Evolutionary conservation across 2,797 vertebrate genomes (phyloP).

Genomic region (Fratercula arctica): DNA sequence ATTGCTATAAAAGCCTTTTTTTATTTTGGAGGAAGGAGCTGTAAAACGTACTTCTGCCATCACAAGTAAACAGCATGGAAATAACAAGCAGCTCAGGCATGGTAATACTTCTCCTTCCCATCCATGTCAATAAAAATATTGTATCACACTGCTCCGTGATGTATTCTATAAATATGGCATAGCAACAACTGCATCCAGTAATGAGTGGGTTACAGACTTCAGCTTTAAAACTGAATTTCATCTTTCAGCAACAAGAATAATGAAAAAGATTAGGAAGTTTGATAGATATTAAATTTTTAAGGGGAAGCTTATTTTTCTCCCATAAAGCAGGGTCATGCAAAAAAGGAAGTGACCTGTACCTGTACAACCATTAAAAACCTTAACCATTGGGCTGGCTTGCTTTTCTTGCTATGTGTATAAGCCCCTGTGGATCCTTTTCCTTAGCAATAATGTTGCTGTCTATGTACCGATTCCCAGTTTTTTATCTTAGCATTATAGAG

Average conservation of each 20-base stretch:
- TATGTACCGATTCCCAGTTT: not conserved
- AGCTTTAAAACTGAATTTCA: constrained; percentile 4
- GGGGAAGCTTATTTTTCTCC: not conserved
- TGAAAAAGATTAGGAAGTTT: not conserved
- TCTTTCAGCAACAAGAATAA: not conserved
- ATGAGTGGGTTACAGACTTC: not conserved
- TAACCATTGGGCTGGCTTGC: not conserved
- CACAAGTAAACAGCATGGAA: not conserved
- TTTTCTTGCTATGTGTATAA: not conserved
- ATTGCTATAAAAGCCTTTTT: constrained; percentile 1
- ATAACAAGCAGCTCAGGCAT: not conserved
- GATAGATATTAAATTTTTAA: not conserved
- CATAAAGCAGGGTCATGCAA: not conserved
- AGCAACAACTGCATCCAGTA: not conserved
- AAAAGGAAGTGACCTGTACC: not conserved
- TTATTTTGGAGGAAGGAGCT: not conserved
- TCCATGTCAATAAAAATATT: not conserved
- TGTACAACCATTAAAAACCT: not conserved
- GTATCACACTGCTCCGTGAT: not conserved
- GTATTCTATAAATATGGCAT: not conserved
- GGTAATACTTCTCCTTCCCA: not conserved
- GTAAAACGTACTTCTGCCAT: not conserved
- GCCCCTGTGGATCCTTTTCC: not conserved
- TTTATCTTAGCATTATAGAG: not conserved
- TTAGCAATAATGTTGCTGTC: not conserved